Percentiles rank a stretch among this genome's conserved stretches.
Conservation (phyloP, 2,888 invertebrate species). For the Aphrophora alni region DNA sequence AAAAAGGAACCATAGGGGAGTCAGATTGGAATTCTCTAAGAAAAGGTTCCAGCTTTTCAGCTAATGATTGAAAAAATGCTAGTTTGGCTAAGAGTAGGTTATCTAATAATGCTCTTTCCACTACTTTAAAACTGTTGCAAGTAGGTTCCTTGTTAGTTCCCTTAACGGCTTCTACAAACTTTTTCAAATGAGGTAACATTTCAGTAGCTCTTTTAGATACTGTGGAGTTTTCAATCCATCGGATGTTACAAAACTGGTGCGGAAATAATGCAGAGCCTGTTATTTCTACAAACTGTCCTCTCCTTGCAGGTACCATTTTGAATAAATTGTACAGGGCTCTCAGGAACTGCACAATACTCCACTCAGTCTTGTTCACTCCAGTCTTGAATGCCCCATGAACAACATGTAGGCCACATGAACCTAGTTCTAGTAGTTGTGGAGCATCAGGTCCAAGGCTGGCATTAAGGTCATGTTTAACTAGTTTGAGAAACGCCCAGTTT, state of each 20-base stretch:
- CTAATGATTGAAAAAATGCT: neutral
- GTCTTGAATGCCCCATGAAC: slow-evolving; percentile 52
- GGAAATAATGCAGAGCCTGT: neutral
- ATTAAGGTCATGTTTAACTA: slow-evolving; percentile 34
- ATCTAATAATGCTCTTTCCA: neutral
- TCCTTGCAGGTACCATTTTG: slow-evolving; percentile 7
- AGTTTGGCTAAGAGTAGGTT: neutral
- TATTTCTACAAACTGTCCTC: slow-evolving; percentile 16
- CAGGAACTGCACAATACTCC: slow-evolving; percentile 49
- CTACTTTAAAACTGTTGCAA: slow-evolving; percentile 18
- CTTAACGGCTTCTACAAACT: neutral
- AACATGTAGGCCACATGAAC: slow-evolving; percentile 53
- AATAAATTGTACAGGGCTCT: slow-evolving; percentile 45
- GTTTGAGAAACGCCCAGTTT: slow-evolving; percentile 44
- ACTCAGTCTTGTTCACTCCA: slow-evolving; percentile 46
- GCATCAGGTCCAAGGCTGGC: slow-evolving; percentile 26
- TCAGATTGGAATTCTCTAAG: neutral
- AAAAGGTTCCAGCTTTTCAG: neutral
- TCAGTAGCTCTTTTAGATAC: slow-evolving; percentile 7
- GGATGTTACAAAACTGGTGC: neutral
- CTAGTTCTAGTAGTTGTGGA: slow-evolving; percentile 48
- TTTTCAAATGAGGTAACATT: neutral
- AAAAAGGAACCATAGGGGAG: neutral
- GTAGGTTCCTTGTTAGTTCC: slow-evolving; percentile 11
- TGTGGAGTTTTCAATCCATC: slow-evolving; percentile 16